Evolutionary conservation across 2,113 vertebrate species (phyloP).

Genomic region (Falco punctatus): DNA sequence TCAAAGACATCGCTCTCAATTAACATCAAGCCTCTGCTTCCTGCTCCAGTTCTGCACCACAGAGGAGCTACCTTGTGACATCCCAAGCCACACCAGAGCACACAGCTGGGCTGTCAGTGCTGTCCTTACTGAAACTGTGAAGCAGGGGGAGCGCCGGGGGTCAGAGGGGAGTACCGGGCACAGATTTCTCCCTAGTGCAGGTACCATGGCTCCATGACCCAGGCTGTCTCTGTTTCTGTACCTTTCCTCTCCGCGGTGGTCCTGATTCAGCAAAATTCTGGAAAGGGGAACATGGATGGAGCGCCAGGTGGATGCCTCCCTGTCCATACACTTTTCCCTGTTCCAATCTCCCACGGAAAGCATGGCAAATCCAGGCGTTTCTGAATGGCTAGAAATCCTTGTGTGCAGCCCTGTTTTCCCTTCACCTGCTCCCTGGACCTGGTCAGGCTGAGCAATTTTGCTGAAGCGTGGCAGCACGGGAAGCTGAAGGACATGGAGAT

Average conservation of each 20-base stretch:
- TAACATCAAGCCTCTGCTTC: slow-evolving; percentile 16
- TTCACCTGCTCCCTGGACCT: not conserved
- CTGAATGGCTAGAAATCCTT: not conserved
- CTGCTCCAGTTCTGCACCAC: not conserved
- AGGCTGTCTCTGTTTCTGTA: not conserved
- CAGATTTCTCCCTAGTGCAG: no score
- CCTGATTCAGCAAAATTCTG: not conserved
- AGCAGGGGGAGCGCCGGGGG: not conserved
- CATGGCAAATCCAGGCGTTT: not conserved
- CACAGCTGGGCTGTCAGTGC: not conserved
- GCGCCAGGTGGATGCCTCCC: not conserved
- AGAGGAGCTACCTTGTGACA: not conserved
- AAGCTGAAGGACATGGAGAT: not conserved
- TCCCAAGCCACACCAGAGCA: not conserved
- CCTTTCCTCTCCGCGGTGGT: not conserved
- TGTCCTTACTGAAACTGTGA: not conserved
- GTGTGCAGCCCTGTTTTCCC: not conserved
- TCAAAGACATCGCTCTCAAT: slow-evolving; percentile 16
- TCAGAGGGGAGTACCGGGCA: accelerated
- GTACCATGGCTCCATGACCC: not conserved
- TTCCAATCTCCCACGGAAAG: not conserved
- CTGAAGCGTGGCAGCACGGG: not conserved
- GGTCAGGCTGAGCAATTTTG: not conserved
- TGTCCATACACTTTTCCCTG: not conserved
- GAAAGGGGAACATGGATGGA: accelerated